Evolutionary conservation across 2,113 vertebrate species (phyloP).

Genomic region (Osmerus mordax): DNA sequence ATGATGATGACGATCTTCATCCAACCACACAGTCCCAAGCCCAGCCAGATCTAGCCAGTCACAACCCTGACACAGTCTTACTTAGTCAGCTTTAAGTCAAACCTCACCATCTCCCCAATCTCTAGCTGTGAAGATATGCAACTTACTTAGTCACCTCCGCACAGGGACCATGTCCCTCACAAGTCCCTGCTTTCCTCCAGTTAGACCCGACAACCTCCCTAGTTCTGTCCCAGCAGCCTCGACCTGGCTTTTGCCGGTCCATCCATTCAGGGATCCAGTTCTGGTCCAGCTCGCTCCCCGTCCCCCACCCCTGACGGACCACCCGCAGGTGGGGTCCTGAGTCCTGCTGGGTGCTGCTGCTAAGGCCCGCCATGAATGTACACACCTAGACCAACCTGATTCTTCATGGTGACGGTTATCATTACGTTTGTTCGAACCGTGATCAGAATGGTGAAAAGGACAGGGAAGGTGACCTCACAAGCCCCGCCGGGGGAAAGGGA

Average conservation of each 20-base stretch:
- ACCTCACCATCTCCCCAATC: no score
- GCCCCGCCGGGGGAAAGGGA: constrained; percentile 28
- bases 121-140: no score
- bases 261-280: constrained; percentile 30
- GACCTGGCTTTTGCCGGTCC: constrained; percentile 12
- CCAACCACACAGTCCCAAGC: constrained; percentile 47
- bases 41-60: no score
- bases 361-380: constrained; percentile 76
- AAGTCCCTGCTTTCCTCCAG: no score
- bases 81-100: no score
- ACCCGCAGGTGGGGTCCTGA: constrained; percentile 42
- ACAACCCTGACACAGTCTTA: no score
- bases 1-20: constrained; percentile 23
- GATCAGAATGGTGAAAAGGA: constrained; percentile 26
- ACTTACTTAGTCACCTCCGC: no score
- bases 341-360: constrained; percentile 57
- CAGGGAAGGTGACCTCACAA: constrained; percentile 28
- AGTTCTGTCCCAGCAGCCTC: no score
- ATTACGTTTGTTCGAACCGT: constrained; percentile 31
- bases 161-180: no score
- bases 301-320: constrained; percentile 20
- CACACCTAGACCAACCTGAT: constrained; percentile 53
- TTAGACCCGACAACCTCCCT: no score
- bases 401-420: constrained; percentile 27
- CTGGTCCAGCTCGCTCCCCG: not conserved